Evolutionary conservation across 2,888 invertebrate species (phyloP).

Genomic region (Drosophila leonis): DNA sequence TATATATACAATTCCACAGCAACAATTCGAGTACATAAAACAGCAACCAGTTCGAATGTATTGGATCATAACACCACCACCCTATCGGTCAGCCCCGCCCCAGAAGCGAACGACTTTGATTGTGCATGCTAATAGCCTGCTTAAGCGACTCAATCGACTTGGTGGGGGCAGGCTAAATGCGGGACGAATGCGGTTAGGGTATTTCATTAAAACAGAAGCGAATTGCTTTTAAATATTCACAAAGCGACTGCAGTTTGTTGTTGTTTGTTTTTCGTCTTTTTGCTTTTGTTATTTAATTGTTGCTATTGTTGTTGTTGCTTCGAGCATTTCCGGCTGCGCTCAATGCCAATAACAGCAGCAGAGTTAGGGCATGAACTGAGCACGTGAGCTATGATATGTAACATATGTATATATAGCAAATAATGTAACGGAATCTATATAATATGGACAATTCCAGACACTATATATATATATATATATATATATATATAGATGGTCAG

Average conservation of each 20-base stretch:
- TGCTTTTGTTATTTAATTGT: constrained; percentile 17
- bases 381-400: constrained; percentile 24
- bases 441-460: not conserved
- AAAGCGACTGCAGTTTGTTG: constrained; percentile 40
- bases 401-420: not conserved
- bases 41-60: not conserved
- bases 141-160: constrained; percentile 41
- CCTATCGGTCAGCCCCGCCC: not conserved
- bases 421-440: not conserved
- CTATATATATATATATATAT: not conserved
- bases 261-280: not conserved
- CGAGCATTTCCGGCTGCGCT: constrained; percentile 31
- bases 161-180: not conserved
- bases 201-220: constrained; percentile 54
- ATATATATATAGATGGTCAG: not conserved
- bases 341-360: constrained; percentile 6
- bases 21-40: not conserved
- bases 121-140: constrained; percentile 72
- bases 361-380: constrained; percentile 21
- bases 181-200: constrained; percentile 23
- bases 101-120: constrained; percentile 43
- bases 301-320: constrained; percentile 33
- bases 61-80: not conserved
- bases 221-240: constrained; percentile 66
- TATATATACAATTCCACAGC: constrained; percentile 6